A percentile compares a stretch with the other conserved stretches of the same genome.
Evolutionary conservation across 2,113 vertebrate genomes (phyloP).

Genomic region (Chauna torquata): DNA sequence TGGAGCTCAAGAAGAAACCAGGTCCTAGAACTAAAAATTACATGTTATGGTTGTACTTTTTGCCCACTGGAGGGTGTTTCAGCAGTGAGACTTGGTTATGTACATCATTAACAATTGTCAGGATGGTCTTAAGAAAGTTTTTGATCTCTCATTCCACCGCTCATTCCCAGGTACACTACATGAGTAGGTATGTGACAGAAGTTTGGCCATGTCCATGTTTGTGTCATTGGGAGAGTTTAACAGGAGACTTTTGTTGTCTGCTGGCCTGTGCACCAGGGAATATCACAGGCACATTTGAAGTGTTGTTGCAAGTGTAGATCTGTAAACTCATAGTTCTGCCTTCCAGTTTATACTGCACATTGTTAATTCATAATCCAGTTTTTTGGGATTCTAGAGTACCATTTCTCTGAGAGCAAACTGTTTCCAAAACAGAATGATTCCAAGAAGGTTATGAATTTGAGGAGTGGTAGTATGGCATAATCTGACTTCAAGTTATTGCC

Average conservation of each 20-base stretch:
- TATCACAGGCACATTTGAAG: neutral
- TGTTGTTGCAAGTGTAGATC: neutral
- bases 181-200: neutral
- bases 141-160: neutral
- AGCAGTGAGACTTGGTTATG: neutral
- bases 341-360: neutral
- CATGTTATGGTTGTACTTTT: rapidly evolving
- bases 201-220: neutral
- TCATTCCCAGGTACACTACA: neutral
- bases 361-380: neutral
- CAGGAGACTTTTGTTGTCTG: neutral
- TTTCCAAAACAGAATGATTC: neutral
- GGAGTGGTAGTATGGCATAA: neutral
- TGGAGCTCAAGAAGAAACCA: neutral
- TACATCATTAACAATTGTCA: neutral
- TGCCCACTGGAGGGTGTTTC: neutral
- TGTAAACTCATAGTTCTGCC: neutral
- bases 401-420: neutral
- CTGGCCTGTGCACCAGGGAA: neutral
- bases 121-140: neutral
- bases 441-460: neutral
- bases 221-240: neutral
- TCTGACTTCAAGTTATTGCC: neutral
- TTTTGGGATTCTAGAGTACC: neutral
- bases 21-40: neutral